Conservation (phyloP, 2,113 vertebrate species). For the Ceyx melanurus region DNA sequence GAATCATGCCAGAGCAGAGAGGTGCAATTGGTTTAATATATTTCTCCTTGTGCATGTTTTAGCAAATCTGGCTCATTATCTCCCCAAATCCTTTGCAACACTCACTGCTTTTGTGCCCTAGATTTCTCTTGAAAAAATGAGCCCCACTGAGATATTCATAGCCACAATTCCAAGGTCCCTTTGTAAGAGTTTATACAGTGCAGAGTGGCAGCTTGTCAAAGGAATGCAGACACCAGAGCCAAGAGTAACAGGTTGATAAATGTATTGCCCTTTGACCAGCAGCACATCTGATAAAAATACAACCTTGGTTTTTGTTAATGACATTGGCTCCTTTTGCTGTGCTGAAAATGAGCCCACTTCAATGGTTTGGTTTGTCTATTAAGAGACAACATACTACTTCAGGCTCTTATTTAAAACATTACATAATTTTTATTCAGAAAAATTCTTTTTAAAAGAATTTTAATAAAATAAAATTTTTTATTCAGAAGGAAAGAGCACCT, state of each 20-base stretch:
- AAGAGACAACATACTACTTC: background rate
- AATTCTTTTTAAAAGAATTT: too few relatives aligned
- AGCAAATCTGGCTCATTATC: background rate
- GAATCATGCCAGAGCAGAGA: background rate
- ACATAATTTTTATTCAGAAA: background rate
- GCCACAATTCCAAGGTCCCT: background rate
- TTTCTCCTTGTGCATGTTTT: background rate
- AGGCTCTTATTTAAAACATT: background rate
- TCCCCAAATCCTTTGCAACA: background rate
- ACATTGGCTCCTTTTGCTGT: background rate
- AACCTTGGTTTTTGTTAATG: background rate
- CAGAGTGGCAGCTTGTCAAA: background rate
- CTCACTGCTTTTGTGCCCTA: background rate
- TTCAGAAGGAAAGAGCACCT: background rate
- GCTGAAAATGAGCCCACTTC: background rate
- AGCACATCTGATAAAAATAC: slow-evolving; percentile 1
- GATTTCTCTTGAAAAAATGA: background rate
- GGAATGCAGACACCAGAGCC: background rate
- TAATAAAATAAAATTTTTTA: background rate
- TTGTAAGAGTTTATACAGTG: background rate
- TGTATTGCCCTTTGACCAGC: background rate
- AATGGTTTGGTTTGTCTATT: background rate
- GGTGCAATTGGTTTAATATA: background rate
- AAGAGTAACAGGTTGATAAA: background rate
- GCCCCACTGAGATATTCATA: background rate